Base-by-base conservation (phyloP, 2,888 invertebrate genomes). In the Parthenolecanium corni region DNA sequence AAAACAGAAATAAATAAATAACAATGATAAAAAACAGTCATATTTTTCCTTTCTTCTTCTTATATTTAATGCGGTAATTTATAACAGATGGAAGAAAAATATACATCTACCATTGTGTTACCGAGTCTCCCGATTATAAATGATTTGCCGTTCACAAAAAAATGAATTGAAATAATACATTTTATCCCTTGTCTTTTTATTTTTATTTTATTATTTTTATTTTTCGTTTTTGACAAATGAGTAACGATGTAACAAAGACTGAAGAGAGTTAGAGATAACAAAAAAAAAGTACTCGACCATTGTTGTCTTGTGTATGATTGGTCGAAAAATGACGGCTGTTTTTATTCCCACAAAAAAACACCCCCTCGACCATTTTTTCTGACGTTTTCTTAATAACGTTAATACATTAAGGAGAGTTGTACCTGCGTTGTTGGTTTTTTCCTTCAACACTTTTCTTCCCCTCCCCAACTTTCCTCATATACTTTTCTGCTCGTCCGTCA, bases 381-480 rank as follows among this genome's bases (percentile, higher is more conserved):
- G 58, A 58, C 58, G 58, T 49, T 58, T 58, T 58, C 58, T 58
- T 58, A 58, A 58, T 58, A 58, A 58, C 58, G 31, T 58, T 58
- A 58, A 58, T 58, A 58, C 58, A 46, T 58, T 58, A 58, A 47
- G 25, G 6, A 4, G 11, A 12, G 23, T 47, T 16, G 25, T 57
- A 57, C 57, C 57, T 57, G 57, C 24, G 47, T 47, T 25, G 23
- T 49, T 31, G 31, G n/a, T 31, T 31, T 4, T 31, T 31, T 31
- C 9, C 9, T 31, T 9, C 31, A 31, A 4, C 31, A 9, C 31
- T 31, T 31, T 31, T 31, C 31, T 31, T 31, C 9, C 9, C 9
- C 9, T 31, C 9, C 31, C 4, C 9, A 6, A 6, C 9, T 31
- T 31, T 31, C 31, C 9, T 9, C 31, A 9, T 31, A 31, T n/a